phyloP scores from a whole-genome alignment of 1,140 invertebrate genomes.

The Lepidurus couesii region DNA sequence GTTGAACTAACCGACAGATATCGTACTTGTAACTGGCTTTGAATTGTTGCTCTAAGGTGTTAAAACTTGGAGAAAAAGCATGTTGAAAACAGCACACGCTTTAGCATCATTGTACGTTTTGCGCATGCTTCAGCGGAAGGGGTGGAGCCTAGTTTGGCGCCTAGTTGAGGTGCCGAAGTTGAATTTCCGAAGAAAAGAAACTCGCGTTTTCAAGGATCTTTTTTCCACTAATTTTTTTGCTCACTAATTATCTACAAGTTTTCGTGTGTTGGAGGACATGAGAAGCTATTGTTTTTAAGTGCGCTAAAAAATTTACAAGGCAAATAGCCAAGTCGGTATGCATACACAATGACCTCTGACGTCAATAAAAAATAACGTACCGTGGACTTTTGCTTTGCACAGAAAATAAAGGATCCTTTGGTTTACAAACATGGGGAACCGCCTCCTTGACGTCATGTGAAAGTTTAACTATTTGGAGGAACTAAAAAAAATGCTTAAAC shows the following conservation, averaged over 20 bases:
- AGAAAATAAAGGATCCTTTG: not conserved
- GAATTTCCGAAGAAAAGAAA: no score
- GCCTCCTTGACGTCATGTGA: conserved; percentile 17
- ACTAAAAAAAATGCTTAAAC: not conserved
- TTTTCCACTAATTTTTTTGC: not conserved
- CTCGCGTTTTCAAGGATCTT: not conserved
- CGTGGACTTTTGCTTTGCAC: not conserved
- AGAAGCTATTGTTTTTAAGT: not conserved
- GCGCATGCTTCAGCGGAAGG: no score
- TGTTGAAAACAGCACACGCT: no score
- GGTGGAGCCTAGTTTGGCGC: no score
- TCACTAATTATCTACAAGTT: not conserved
- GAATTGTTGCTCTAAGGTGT: no score
- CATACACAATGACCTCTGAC: conserved; percentile 18
- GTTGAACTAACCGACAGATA: no score
- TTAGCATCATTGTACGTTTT: no score
- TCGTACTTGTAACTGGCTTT: no score
- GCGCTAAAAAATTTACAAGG: not conserved
- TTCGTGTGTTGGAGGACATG: not conserved
- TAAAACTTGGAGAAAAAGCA: no score
- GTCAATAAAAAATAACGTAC: not conserved
- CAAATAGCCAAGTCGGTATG: not conserved
- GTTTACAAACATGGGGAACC: not conserved
- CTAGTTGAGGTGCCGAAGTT: no score
- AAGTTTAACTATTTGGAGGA: conserved; percentile 4